Conservation (phyloP, 2,797 vertebrate genomes). For the Acridotheres tristis region DNA sequence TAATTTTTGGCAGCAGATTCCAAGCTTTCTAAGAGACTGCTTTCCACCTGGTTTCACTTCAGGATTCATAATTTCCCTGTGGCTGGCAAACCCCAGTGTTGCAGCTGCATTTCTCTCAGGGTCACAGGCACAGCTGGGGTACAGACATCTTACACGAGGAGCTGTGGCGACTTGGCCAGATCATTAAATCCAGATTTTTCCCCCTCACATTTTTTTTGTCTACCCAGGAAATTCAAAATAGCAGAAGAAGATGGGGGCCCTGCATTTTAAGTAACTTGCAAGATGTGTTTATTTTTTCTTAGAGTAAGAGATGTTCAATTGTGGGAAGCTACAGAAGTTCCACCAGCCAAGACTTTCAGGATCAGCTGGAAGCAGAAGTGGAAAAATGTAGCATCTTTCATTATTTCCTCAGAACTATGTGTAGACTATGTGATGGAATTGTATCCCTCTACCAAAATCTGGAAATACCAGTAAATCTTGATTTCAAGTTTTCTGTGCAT, state of each 20-base stretch:
- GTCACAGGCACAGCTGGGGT: fast-evolving
- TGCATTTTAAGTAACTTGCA: background rate
- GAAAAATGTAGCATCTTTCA: background rate
- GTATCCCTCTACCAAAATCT: background rate
- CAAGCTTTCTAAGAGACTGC: background rate
- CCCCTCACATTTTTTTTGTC: background rate
- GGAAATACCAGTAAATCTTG: background rate
- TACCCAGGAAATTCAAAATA: background rate
- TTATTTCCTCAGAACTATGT: background rate
- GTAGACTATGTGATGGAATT: background rate
- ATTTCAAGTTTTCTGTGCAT: background rate
- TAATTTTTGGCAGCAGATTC: background rate
- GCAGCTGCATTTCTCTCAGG: background rate
- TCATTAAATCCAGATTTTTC: background rate
- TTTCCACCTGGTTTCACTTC: slow-evolving; percentile 32
- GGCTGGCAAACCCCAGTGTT: background rate
- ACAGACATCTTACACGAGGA: background rate
- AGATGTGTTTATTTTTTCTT: background rate
- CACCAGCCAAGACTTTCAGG: background rate
- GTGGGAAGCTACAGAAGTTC: background rate
- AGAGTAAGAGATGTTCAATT: background rate
- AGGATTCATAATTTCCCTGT: background rate
- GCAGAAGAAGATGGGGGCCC: background rate
- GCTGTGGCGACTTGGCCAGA: background rate
- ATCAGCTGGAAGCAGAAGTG: background rate